Evolutionary conservation across 2,797 vertebrate genomes (phyloP), one percentile per base, ranked within the genome.

Genomic region (Eospalax fontanierii): DNA sequence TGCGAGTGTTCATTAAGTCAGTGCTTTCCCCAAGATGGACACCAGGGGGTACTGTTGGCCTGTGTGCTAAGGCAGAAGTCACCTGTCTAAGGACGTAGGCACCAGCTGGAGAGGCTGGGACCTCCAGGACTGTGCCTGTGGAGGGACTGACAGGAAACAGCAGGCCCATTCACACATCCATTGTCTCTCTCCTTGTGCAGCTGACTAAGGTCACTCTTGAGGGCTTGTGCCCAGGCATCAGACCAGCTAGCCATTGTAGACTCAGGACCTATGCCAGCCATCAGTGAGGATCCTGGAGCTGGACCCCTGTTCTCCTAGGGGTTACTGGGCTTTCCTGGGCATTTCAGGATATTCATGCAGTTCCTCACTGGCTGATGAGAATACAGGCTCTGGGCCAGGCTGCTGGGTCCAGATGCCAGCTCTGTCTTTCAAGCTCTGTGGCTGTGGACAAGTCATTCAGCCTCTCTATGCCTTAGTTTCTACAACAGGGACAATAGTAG

Each of bases 31-130:
- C 3, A 35, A 2, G 26, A 6, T 30, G 22, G 19, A 87, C 97
- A 96, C 76, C n/a, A 95, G 97, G 70, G 63, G 94, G 91, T 22
- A 38, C 65, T 11, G 10, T 71, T 35, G 59, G 12, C 43, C 28
- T 15, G 12, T 26, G 59, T 3, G 2, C 63, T 11, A 50, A 54
- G 61, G 40, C 76, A 12, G 74, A 6, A 3, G 28, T 78, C 12
- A 3, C 76, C 1, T 24, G 61, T 73, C 40, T 24, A 43, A 3
- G 54, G 40, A 46, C 50, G 0, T 1, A 40, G 9, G 16, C 1
- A 4, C 3, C 30, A 18, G 83, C 24, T 10, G n/a, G n/a, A 63
- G 80, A 68, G 33, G 35, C 26, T 38, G 15, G 4, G 4, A 68
- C 43, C 26, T 73, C 76, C 22, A n/a, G 82, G 54, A 76, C 50